phyloP scores from a whole-genome alignment of 2,888 invertebrate genomes.

The Andricus quercusramuli region DNA sequence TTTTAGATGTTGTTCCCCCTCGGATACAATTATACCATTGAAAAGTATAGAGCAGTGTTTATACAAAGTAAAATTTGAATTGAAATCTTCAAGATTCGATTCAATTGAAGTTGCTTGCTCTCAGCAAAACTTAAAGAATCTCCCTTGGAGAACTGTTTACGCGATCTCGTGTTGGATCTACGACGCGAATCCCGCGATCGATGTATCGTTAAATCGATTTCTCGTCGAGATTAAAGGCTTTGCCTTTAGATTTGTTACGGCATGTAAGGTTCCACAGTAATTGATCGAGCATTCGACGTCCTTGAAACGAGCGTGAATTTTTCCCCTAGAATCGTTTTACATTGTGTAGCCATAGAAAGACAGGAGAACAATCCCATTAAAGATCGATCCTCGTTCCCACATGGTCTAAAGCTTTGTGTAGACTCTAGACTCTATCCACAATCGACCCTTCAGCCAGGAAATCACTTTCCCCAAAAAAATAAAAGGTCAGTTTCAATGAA shows the following conservation, averaged over 20 bases:
- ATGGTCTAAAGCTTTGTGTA: slow-evolving; percentile 9
- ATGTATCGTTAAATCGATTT: slow-evolving; percentile 17
- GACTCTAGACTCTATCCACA: not conserved
- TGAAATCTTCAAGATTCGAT: not conserved
- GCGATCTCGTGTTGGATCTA: slow-evolving; percentile 26
- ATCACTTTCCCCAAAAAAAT: not conserved
- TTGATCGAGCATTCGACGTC: slow-evolving; percentile 18
- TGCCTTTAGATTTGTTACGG: slow-evolving; percentile 13
- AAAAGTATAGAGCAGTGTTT: not conserved
- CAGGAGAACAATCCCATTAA: slow-evolving; percentile 4
- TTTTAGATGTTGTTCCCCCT: too few relatives aligned
- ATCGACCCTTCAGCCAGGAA: not conserved
- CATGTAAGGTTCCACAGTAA: slow-evolving; percentile 7
- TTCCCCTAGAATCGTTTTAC: slow-evolving; percentile 12
- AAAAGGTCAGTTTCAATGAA: not conserved
- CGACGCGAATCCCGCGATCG: not conserved
- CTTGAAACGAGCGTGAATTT: slow-evolving; percentile 19
- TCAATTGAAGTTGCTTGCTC: not conserved
- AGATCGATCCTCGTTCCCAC: slow-evolving; percentile 7
- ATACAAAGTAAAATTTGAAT: not conserved
- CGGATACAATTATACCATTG: not conserved
- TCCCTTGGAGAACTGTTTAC: not conserved
- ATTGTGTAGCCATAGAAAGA: slow-evolving; percentile 22
- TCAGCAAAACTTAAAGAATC: not conserved
- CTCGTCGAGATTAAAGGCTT: slow-evolving; percentile 16